Conservation (phyloP, 37 sponge, comb jelly and placozoan species). For the Tethya wilhelma region DNA sequence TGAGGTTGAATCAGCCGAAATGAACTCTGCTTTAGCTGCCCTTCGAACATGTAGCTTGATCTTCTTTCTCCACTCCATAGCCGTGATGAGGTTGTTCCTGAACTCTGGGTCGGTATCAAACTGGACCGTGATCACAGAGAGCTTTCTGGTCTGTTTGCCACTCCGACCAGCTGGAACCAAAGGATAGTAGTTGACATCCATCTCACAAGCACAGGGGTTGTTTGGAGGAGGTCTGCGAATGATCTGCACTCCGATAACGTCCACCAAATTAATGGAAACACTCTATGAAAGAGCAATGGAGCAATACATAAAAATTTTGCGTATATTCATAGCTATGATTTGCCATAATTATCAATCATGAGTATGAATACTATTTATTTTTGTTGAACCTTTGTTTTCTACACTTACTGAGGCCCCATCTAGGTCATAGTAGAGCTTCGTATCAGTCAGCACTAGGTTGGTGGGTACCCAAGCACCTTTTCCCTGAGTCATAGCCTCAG, state of each 20-base stretch:
- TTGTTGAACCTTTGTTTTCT: too few relatives aligned
- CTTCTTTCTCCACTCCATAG: slow-evolving; percentile 65
- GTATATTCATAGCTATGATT: too few relatives aligned
- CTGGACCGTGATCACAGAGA: background rate
- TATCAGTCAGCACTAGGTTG: slow-evolving; percentile 1
- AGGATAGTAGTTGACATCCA: slow-evolving; percentile 44
- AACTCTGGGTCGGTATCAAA: slow-evolving; percentile 29
- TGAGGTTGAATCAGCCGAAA: background rate
- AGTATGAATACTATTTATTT: too few relatives aligned
- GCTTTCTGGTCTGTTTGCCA: slow-evolving; percentile 4
- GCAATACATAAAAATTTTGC: too few relatives aligned
- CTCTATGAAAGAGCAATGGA: background rate
- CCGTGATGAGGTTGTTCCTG: slow-evolving; percentile 33
- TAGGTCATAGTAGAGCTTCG: slow-evolving; percentile 19
- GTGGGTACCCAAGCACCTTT: background rate
- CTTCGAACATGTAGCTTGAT: slow-evolving; percentile 30
- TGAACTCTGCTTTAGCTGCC: background rate
- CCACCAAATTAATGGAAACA: slow-evolving; percentile 43
- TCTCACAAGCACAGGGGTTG: slow-evolving; percentile 31
- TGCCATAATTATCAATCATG: too few relatives aligned
- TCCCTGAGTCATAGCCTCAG: background rate
- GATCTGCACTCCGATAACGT: slow-evolving; percentile 57
- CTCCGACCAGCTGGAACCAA: background rate
- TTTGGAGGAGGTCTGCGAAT: slow-evolving; percentile 10
- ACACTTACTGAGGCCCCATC: too few relatives aligned